Base-by-base conservation (phyloP, 2,113 vertebrate genomes). In the Chloroceryle aenea region DNA sequence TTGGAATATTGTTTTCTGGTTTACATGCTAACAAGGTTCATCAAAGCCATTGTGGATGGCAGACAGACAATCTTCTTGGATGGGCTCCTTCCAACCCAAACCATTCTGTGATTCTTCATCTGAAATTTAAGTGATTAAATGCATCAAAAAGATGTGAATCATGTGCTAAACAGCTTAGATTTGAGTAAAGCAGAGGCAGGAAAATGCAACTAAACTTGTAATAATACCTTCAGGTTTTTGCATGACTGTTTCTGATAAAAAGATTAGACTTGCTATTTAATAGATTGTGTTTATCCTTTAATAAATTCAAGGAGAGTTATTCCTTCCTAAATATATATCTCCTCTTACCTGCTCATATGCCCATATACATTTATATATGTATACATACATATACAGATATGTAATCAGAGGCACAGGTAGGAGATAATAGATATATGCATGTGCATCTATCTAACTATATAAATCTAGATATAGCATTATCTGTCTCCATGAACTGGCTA, bases 221-320 rank as follows among this genome's bases (percentile, higher is more conserved):
- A 14, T n/a, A 52, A 12, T n/a, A 52, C 20, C 27, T 55, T 32
- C 32, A 67, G 30, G 11, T 16, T 66, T n/a, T n/a, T 86, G 4
- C 5, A 27, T 68, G 26, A 34, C 8, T 67, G 1, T 30, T 89
- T 69, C n/a, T 73, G 12, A 64, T 18, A 40, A 58, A 69, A 83
- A 21, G 2, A 22, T 5, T 12, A 2, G 14, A 3, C 1, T 38
- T 78, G 6, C 0, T 56, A 14, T 68, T 72, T 47, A 50, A 17
- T 19, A 34, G 1, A n/a, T 2, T 22, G 6, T 13, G 29, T 59
- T 76, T 55, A 19, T 23, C 6, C 6, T 72, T 76, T 38, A 86
- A 19, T 4, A 79, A 73, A 79, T 30, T 3, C 12, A 80, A 52
- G 5, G 4, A 56, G 12, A 76, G 4, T 2, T 68, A 2, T 47